phyloP scores from a whole-genome alignment of 2,888 invertebrate genomes.

The Epinotia ramella region DNA sequence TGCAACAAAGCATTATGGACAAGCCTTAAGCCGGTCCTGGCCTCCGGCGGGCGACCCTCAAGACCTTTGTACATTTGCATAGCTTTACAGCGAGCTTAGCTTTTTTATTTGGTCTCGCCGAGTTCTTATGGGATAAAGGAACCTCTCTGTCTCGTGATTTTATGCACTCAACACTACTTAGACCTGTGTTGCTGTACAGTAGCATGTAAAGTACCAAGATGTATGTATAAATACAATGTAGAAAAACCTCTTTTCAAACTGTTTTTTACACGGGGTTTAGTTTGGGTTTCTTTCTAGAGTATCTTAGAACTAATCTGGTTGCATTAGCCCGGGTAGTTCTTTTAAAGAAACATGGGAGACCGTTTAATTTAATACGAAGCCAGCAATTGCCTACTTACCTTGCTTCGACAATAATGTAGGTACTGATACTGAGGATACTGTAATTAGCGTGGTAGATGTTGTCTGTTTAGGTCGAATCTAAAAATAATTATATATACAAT shows the following conservation, averaged over 20 bases:
- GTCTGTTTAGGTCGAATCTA: too few relatives aligned
- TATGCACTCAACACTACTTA: constrained; percentile 28
- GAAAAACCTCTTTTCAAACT: background rate
- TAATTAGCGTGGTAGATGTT: too few relatives aligned
- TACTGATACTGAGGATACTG: too few relatives aligned
- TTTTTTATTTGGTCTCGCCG: constrained; percentile 58
- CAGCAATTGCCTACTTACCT: too few relatives aligned
- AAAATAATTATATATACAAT: too few relatives aligned
- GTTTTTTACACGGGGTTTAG: background rate
- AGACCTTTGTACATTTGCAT: constrained; percentile 84
- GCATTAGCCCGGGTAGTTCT: too few relatives aligned
- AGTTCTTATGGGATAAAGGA: constrained; percentile 75
- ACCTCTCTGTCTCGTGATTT: constrained; percentile 55
- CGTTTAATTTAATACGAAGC: too few relatives aligned
- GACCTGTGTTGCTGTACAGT: constrained; percentile 9
- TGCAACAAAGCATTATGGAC: constrained; percentile 11
- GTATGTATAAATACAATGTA: too few relatives aligned
- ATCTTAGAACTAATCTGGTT: too few relatives aligned
- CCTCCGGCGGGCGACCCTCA: constrained; percentile 67
- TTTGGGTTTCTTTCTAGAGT: background rate
- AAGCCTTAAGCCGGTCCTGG: constrained; percentile 7
- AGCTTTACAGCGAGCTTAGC: constrained; percentile 76
- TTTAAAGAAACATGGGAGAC: too few relatives aligned
- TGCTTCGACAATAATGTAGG: too few relatives aligned
- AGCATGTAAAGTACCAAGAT: background rate